Evolutionary conservation across 2,888 invertebrate species (phyloP), one percentile per base, ranked within the genome.

Genomic region (Eristalinus sepulchralis): DNA sequence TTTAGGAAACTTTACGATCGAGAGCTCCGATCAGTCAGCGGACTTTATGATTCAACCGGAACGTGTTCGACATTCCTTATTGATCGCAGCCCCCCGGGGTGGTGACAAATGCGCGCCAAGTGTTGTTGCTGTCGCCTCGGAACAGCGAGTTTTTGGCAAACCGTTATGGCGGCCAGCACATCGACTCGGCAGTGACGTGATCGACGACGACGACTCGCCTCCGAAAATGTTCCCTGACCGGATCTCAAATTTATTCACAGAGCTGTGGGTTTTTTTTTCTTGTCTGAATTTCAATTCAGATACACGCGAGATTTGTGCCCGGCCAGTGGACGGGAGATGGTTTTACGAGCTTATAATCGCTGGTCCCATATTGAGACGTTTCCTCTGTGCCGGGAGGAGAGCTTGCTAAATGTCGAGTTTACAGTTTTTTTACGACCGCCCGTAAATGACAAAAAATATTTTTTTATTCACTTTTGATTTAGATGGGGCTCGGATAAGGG

Each of bases 21-120:
- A 64, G 64, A 63, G 39, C n/a, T 63, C 63, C 57, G 11, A 78
- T 70, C 70, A 64, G 70, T 71, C 31, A n/a, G 9, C 22, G 64
- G 39, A 47, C 11, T 78, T 78, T 78, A 71, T 39, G 13, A 55
- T 20, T 63, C 20, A 59, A 57, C 31, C 55, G 63, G 22, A 53
- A 78, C 78, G 78, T 78, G 78, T 71, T 39, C 71, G 78, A 39
- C 36, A 78, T 78, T 71, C 39, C n/a, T 64, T 55, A 71, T 70
- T 70, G 27, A 34, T 47, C 13, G n/a, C 22, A 53, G 27, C n/a
- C 59, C 68, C 60, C 22, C 67, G 27, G 27, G 57, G 76, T 60
- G 76, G 17, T 47, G 47, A 47, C 47, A 47, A 17, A 47, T 47
- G 47, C 39, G 47, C 39, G 39, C 47, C 17, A 17, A 47, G n/a